Base-by-base conservation (phyloP, 2,797 vertebrate genomes). In the Mormyrus proboscirostris region DNA sequence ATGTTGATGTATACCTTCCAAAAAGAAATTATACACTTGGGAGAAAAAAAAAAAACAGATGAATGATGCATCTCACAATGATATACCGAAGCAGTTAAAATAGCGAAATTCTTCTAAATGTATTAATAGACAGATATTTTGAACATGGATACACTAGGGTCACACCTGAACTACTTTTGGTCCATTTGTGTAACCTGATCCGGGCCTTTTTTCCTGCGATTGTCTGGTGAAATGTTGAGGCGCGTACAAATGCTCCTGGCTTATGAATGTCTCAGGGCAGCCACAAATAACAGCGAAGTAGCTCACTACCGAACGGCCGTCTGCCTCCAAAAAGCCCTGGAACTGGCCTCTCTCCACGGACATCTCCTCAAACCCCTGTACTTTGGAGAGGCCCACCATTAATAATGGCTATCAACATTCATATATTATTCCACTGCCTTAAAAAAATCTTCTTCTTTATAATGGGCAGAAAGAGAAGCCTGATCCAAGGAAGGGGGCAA, bases 151-250 rank as follows among this genome's bases (percentile, higher is more conserved):
- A 33, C 8, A 86, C 33, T 87, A 87, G 29, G 33, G 50, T 87
- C 51, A 55, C 50, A 89, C 50, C 85, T 89, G 47, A 47, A 65
- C 7, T 73, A 53, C 59, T 51, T 79, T 76, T 82, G 69, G 91
- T 90, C 91, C 59, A 69, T 85, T 91, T 93, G 89, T 92, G 92
- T 90, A 94, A 94, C 91, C 90, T 89, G 92, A 94, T 93, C 90
- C 89, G 85, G 91, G 91, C 90, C 57, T 91, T 92, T 93, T 89
- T 89, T 92, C 92, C 92, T 92, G 92, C 92, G 93, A 94, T 93
- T 95, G 92, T 93, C 91, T 94, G 95, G 93, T 95, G 94, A 96
- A 94, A 95, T 94, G 96, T 94, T 93, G 94, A 92, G 94, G 95
- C 93, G 94, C 94, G 93, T 94, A 95, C 93, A 95, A 95, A 95